phyloP scores from a whole-genome alignment of 1,140 invertebrate genomes.

The Bathynomus jamesi region DNA sequence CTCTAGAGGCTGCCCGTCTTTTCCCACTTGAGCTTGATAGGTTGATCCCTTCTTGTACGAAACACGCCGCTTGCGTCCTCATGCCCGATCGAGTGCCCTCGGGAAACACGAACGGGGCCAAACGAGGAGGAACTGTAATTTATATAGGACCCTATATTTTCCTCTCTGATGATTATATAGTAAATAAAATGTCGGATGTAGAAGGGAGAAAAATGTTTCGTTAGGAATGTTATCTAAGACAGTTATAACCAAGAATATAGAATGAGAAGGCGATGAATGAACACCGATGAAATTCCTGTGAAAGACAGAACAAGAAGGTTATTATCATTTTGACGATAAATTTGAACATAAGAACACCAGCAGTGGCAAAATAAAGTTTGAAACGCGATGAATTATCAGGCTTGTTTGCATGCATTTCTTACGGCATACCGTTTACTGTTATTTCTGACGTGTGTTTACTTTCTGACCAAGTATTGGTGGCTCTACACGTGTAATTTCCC shows the following conservation, averaged over 20 bases:
- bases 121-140: constrained; percentile 15
- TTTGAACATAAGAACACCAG: too few species aligned
- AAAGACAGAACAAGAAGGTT: neutral
- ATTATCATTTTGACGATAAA: too few species aligned
- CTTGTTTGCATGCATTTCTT: neutral
- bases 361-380: neutral
- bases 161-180: too few species aligned
- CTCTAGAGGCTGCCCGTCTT: constrained; percentile 5
- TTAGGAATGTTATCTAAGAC: too few species aligned
- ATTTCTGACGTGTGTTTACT: constrained; percentile 19
- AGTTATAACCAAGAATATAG: too few species aligned
- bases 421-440: constrained; percentile 43
- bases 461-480: constrained; percentile 43
- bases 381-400: neutral
- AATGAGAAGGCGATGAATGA: neutral
- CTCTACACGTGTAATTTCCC: constrained; percentile 46
- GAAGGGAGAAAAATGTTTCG: too few species aligned
- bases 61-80: constrained; percentile 15
- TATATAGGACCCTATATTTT: neutral
- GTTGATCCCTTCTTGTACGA: constrained; percentile 19
- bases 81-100: constrained; percentile 12
- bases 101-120: constrained; percentile 13
- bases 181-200: too few species aligned
- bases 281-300: neutral
- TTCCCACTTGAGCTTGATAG: constrained; percentile 13